Percentiles rank a stretch among this genome's conserved stretches.
Evolutionary conservation across 2,113 vertebrate species (phyloP).

Genomic region (Malurus melanocephalus): DNA sequence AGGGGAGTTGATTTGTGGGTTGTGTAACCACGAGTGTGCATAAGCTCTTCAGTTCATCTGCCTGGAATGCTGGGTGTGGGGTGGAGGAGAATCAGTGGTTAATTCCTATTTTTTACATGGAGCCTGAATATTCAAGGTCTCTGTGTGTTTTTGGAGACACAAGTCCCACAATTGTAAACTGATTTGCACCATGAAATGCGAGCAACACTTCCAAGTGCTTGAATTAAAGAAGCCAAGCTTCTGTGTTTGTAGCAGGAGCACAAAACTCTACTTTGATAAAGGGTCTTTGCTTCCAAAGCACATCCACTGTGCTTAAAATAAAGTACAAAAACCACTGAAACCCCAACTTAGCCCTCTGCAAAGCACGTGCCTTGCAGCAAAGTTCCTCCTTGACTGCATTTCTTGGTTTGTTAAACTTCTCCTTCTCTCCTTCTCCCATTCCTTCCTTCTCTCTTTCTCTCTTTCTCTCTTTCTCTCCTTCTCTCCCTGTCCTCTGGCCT

Average conservation of each 20-base stretch:
- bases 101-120: too few relatives aligned
- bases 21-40: background rate
- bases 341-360: background rate
- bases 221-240: background rate
- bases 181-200: background rate
- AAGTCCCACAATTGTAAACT: background rate
- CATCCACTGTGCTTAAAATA: background rate
- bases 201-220: background rate
- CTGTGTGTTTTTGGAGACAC: background rate
- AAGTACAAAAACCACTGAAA: background rate
- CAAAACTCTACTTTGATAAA: background rate
- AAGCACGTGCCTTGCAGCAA: background rate
- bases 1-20: background rate
- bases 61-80: background rate
- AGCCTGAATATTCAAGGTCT: background rate
- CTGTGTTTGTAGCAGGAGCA: background rate
- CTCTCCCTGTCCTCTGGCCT: background rate
- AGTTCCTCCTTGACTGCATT: background rate
- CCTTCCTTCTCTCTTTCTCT: too few relatives aligned
- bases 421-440: background rate
- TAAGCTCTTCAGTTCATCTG: background rate
- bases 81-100: background rate
- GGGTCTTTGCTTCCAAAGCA: background rate
- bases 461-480: background rate
- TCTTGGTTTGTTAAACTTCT: background rate